These are phyloP conservation scores for Macrophya alboannulata DNA, from an alignment of 2,888 invertebrate genomes.

Conservation along the genomic window DNA sequence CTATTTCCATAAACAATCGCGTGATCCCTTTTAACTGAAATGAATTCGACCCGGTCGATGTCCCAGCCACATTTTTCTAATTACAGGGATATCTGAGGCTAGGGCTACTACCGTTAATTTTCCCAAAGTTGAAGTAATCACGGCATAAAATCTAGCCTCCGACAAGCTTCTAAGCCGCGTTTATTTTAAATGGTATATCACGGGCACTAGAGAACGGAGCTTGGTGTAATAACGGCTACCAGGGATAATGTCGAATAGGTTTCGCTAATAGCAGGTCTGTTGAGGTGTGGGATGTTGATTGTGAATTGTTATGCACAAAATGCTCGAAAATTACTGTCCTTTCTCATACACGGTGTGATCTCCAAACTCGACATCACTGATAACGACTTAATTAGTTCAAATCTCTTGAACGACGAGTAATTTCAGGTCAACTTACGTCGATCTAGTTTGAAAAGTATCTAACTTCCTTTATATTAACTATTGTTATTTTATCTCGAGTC, in stretches of 20 bases:
- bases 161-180: conserved; percentile 40
- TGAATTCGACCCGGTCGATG: conserved; percentile 11
- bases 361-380: not conserved
- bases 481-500: not conserved
- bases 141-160: conserved; percentile 58
- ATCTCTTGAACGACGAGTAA: not conserved
- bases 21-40: conserved; percentile 39
- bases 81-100: conserved; percentile 28
- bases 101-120: not conserved
- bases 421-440: not conserved
- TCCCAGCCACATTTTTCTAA: conserved; percentile 25
- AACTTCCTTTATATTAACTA: not conserved
- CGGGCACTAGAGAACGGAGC: not conserved
- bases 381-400: not conserved
- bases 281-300: not conserved
- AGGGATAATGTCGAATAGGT: conserved; percentile 4
- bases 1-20: not conserved
- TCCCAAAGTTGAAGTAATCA: conserved; percentile 46
- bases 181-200: conserved; percentile 23
- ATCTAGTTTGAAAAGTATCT: not conserved
- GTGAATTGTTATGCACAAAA: conserved; percentile 22
- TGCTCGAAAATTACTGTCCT: conserved; percentile 1
- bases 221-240: not conserved
- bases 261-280: not conserved
- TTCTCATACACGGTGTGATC: not conserved